Conservation (phyloP, 2,113 vertebrate genomes). For the Colinus virginianus region DNA sequence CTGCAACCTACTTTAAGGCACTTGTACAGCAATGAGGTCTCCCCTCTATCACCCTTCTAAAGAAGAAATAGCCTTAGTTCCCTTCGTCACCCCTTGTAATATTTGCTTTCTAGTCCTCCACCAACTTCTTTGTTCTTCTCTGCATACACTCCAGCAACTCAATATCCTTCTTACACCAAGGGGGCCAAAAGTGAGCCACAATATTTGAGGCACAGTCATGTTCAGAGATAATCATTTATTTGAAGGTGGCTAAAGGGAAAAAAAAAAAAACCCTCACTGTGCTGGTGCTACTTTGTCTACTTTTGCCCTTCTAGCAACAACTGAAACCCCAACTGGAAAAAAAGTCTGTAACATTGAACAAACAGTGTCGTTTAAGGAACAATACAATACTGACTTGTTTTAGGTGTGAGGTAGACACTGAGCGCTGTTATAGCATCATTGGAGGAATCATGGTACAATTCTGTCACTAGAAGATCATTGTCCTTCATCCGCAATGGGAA, state of each 20-base stretch:
- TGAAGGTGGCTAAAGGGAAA: background rate
- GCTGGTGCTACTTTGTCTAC: background rate
- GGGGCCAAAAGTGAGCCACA: background rate
- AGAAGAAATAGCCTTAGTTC: background rate
- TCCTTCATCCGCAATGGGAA: constrained; percentile 98
- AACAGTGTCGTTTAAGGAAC: background rate
- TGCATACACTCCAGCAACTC: background rate
- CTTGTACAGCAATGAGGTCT: background rate
- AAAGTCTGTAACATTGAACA: background rate
- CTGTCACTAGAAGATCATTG: constrained; percentile 95
- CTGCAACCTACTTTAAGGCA: background rate
- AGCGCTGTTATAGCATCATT: constrained; percentile 97
- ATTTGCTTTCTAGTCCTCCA: background rate
- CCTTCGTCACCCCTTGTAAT: background rate
- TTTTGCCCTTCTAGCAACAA: background rate
- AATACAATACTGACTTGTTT: constrained; percentile 88
- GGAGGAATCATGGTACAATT: constrained; percentile 95
- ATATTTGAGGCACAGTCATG: background rate
- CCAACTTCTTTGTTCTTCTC: background rate
- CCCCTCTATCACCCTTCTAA: background rate
- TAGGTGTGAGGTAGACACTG: constrained; percentile 97
- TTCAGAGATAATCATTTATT: background rate
- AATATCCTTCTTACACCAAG: background rate
- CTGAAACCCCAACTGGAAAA: background rate
- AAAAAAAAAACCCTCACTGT: background rate